Base-by-base conservation (phyloP, 2,797 vertebrate genomes). In the Coregonus sp. region DNA sequence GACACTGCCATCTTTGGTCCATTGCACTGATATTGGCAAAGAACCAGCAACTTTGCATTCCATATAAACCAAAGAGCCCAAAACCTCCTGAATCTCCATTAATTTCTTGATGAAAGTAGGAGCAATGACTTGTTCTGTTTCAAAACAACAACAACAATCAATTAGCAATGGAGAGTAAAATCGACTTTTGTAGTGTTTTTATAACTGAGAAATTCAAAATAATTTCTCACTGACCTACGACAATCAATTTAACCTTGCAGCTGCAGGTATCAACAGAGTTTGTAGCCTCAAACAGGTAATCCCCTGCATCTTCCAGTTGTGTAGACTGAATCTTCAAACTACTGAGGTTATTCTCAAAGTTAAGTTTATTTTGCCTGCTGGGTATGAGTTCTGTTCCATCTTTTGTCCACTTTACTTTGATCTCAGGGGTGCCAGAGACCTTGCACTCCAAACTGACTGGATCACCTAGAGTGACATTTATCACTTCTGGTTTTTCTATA, bases 41-140 rank as follows among this genome's bases (percentile, higher is more conserved):
- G 97, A 98, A 66, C 96, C 96, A 72, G 94, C 93, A 78, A 96
- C 93, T 90, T 94, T 97, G 84, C 96, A 96, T 73, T 96, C 95
- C 94, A 98, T 94, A 50, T 89, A 93, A 56, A 98, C 88, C 85
- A 93, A 91, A 76, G 96, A 96, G 75, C 95, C 96, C 84, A 97
- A 83, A 81, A 96, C 16, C 5, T 94, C 93, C 85, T 96, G 94
- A 92, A 96, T 94, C 87, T 97, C 96, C 70, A 84, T 91, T 86
- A 99, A 86, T 81, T 95, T 96, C 92, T 94, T 96, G 70, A 91
- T 94, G 91, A 98, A 99, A 1, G 90, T 92, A 40, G 97, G 96
- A 85, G 96, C 95, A 90, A 96, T 95, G 71, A 94, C 84, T 90
- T 96, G 93, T 91, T 97, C 98, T 99, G 95, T 86, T 86, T 77